Evolutionary conservation across 2,888 invertebrate genomes (phyloP).

Genomic region (Conchocele bisecta): DNA sequence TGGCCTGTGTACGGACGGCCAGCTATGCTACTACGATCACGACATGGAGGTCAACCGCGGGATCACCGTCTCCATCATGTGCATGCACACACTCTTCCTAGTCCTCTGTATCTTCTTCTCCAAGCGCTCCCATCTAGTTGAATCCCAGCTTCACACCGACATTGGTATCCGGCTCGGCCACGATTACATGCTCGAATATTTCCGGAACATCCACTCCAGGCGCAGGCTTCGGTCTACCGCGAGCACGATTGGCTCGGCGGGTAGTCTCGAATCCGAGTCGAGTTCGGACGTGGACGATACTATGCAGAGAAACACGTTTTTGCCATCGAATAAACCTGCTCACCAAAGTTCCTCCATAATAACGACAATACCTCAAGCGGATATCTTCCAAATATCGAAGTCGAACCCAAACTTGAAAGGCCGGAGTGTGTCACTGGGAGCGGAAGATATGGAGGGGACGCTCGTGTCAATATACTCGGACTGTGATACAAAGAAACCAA

Average conservation of each 20-base stretch:
- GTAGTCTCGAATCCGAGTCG: not conserved
- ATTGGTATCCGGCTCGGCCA: conserved; percentile 40
- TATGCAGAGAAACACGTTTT: not conserved
- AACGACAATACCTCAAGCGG: not conserved
- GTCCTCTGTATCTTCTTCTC: conserved; percentile 33
- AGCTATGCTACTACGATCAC: conserved; percentile 48
- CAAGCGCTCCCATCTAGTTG: conserved; percentile 40
- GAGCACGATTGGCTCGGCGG: not conserved
- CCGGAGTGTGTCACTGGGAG: conserved; percentile 20
- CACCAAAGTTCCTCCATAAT: too few species aligned
- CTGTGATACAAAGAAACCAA: conserved; percentile 40
- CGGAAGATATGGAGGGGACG: conserved; percentile 39
- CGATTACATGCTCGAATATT: not conserved
- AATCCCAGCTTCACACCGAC: conserved; percentile 33
- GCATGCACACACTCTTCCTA: conserved; percentile 36
- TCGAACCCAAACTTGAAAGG: conserved; percentile 45
- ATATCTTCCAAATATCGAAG: conserved; percentile 14
- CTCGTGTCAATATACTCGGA: conserved; percentile 51
- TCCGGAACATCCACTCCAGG: too few species aligned
- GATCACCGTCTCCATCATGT: conserved; percentile 31
- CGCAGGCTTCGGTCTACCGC: not conserved
- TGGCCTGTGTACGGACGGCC: conserved; percentile 40
- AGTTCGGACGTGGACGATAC: not conserved
- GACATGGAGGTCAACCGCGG: conserved; percentile 31
- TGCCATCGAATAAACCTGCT: too few species aligned